Evolutionary conservation across 2,797 vertebrate species (phyloP), one percentile per base, ranked within the genome.

Genomic region (Acrossocheilus fasciatus): DNA sequence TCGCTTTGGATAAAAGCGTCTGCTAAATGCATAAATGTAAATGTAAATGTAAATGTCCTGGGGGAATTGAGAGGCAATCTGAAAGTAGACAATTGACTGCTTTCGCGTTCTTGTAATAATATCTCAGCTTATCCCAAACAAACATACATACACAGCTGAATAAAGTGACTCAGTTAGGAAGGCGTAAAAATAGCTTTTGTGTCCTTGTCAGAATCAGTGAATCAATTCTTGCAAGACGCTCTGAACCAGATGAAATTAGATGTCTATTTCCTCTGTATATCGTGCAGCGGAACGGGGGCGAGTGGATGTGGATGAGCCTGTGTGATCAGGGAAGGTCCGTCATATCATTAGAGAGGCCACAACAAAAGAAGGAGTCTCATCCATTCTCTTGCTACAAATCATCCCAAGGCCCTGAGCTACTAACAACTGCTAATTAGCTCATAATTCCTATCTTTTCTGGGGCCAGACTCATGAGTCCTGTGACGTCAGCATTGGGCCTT

Each of bases 71-170:
- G 34, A 50, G 36, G 36, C 68, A 43, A 52, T 43, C 47, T 72
- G 20, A 72, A 70, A 70, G 23, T 47, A 73, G 36, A 85, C 39
- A 80, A 73, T 18, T 85, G 68, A 80, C 68, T 79, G 20, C 26
- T 69, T 88, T 72, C 69, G 15, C 3, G 1, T 82, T 68, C 62
- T 82, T 57, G 73, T 91, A 93, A 92, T 77, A 68, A 84, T 90
- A 92, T 93, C 91, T 91, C 80, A 90, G 92, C 87, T 92, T 30
- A 83, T 79, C 89, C 88, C 76, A 70, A 11, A 59, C 87, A 81
- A 50, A 66, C 83, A 88, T 54, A 50, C 34, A 41, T 30, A 69
- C 62, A 57, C 86, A 83, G 18, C 43, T 77, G 87, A 90, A 85
- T 83, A 81, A 89, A 89, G 89, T 3, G 57, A 54, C 80, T 69